Evolutionary conservation across 2,888 invertebrate species (phyloP), one percentile per base, ranked within the genome.

Genomic region (Cinara cedri): DNA sequence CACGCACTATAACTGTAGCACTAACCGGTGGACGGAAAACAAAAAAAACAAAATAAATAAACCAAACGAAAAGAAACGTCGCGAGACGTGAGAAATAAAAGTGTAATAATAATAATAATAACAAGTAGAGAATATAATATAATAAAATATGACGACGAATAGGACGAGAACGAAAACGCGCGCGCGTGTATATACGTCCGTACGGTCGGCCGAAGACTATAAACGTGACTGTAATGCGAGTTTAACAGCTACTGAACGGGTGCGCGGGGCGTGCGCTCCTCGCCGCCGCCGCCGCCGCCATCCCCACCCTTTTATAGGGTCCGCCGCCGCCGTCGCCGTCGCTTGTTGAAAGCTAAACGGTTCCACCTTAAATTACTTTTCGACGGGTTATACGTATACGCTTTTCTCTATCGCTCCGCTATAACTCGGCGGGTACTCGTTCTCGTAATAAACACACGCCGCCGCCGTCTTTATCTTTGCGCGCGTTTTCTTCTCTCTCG

Each of bases 171-270:
- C 54, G 70, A 66, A 11, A 14, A 49, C 57, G 57, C 26, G 68
- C 49, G 49, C 76, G 68, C 66, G 66, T 13, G 21, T 44, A 51
- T 42, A 46, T 65, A 42, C 65, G 76, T 60, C 16, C 70, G 60
- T 11, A 70, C 68, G 60, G 78, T 70, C 78, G 78, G 78, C 68
- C 68, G 60, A 62, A 42, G 78, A 78, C 78, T 78, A 68, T 78
- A 68, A 78, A 78, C 78, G 78, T 70, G 78, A 78, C 78, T 70
- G 78, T 78, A 78, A 78, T 78, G 78, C 70, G 78, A 78, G 78
- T 78, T 78, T 78, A 78, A 78, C 78, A 78, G 78, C 78, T 78
- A 78, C 78, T 78, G 78, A 78, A 78, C 78, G 78, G 78, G 78
- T 78, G 78, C 78, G 78, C 78, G 78, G 78, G 78, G 78, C 78